These are phyloP conservation scores for Pagrus major DNA, from an alignment of 2,113 vertebrate species.

Conservation along the genomic window DNA sequence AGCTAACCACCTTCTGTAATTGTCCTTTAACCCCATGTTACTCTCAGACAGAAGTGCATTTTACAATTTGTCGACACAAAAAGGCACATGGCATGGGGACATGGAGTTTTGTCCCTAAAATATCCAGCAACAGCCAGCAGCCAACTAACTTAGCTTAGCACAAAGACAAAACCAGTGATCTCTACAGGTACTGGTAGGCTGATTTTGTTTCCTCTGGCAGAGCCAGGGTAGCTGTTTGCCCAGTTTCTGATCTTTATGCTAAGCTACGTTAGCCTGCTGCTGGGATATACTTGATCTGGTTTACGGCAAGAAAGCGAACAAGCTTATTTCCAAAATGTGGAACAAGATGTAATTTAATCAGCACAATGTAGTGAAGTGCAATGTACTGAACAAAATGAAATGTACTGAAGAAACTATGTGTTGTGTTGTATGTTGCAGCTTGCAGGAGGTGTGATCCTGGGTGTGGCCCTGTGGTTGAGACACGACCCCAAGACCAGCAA, in stretches of 20 bases:
- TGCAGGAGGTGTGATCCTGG: constrained; percentile 95
- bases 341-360: neutral
- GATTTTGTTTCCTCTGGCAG: neutral
- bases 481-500: constrained; percentile 92
- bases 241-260: neutral
- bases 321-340: neutral
- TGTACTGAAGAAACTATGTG: constrained; percentile 7
- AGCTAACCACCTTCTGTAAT: too few relatives aligned
- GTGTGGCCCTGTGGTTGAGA: constrained; percentile 95
- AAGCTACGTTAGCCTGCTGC: neutral
- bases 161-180: neutral
- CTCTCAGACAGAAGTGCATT: too few relatives aligned
- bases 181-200: neutral
- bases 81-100: too few relatives aligned
- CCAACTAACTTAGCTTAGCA: neutral
- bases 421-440: constrained; percentile 82
- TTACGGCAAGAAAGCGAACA: neutral
- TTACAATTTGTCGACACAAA: too few relatives aligned
- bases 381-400: neutral
- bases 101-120: too few relatives aligned
- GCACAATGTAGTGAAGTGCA: neutral
- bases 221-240: neutral
- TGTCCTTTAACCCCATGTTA: too few relatives aligned
- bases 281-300: neutral
- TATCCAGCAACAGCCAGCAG: too few relatives aligned